Evolutionary conservation across 2,797 vertebrate species (phyloP).

Genomic region (Karalla daura): DNA sequence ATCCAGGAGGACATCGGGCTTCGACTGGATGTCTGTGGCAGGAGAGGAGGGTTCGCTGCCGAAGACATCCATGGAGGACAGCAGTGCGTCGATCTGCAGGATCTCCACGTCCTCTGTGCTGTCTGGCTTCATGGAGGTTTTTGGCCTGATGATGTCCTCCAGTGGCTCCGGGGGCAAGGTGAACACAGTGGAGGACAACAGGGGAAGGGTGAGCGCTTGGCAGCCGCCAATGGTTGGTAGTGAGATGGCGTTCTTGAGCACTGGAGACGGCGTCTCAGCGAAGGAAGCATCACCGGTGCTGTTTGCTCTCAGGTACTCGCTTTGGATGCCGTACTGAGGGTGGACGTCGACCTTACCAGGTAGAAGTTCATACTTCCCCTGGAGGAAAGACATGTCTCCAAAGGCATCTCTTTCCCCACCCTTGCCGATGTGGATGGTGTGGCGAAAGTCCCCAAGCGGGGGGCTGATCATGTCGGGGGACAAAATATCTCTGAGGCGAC

Average conservation of each 20-base stretch:
- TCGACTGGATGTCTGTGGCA: constrained; percentile 67
- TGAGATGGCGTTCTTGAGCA: constrained; percentile 98
- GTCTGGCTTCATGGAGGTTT: constrained; percentile 74
- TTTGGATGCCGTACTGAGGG: constrained; percentile 85
- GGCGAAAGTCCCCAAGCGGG: constrained; percentile 97
- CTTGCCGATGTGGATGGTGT: constrained; percentile 97
- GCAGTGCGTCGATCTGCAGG: constrained; percentile 86
- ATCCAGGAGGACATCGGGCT: constrained; percentile 86
- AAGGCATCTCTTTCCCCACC: constrained; percentile 95
- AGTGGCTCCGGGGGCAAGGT: constrained; percentile 87
- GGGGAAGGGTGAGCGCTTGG: constrained; percentile 93
- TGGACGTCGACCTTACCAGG: constrained; percentile 87
- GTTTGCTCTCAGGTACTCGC: constrained; percentile 92
- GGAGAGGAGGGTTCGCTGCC: constrained; percentile 85
- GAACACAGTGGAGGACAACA: constrained; percentile 89
- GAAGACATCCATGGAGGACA: constrained; percentile 91
- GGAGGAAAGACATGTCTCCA: constrained; percentile 98
- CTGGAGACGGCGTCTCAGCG: constrained; percentile 94
- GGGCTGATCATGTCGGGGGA: constrained; percentile 99
- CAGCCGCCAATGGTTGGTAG: constrained; percentile 95
- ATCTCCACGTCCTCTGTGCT: constrained; percentile 87
- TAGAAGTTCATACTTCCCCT: constrained; percentile 95
- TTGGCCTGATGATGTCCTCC: constrained; percentile 70
- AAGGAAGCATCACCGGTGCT: constrained; percentile 94
- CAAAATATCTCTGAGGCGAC: constrained; percentile 94